These are phyloP conservation scores for Globodera ellingtonae DNA, from an alignment of 1,140 invertebrate species.

Conservation along the genomic window DNA sequence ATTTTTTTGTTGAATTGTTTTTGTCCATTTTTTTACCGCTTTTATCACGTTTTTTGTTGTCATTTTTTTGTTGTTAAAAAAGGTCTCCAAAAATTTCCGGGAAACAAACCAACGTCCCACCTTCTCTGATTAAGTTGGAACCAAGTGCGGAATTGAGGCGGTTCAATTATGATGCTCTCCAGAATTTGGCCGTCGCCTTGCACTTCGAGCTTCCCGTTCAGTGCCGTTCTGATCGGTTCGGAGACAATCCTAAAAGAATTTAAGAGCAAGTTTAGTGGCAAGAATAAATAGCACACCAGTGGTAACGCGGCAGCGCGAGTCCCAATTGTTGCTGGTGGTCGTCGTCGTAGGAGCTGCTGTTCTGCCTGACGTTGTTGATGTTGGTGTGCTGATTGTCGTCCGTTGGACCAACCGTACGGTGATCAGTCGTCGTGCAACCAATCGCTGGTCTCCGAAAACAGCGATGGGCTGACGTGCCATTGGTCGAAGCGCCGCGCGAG, in stretches of 20 bases:
- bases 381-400: not conserved
- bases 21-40: too few species aligned
- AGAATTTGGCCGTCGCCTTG: not conserved
- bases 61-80: too few species aligned
- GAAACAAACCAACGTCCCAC: not conserved
- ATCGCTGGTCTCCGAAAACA: too few species aligned
- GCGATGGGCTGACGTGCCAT: too few species aligned
- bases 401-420: conserved; percentile 18
- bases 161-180: conserved; percentile 27
- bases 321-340: not conserved
- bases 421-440: conserved; percentile 10
- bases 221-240: conserved; percentile 12
- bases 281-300: not conserved
- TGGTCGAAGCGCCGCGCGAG: too few species aligned
- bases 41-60: too few species aligned
- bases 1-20: too few species aligned
- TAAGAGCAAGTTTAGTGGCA: too few species aligned
- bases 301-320: conserved; percentile 29
- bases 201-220: conserved; percentile 31
- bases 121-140: conserved; percentile 33
- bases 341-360: not conserved
- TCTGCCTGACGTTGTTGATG: not conserved
- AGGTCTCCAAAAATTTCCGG: too few species aligned
- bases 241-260: conserved; percentile 18
- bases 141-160: conserved; percentile 38